Conservation (phyloP, 1,140 invertebrate genomes). For the Solenopsis invicta region DNA sequence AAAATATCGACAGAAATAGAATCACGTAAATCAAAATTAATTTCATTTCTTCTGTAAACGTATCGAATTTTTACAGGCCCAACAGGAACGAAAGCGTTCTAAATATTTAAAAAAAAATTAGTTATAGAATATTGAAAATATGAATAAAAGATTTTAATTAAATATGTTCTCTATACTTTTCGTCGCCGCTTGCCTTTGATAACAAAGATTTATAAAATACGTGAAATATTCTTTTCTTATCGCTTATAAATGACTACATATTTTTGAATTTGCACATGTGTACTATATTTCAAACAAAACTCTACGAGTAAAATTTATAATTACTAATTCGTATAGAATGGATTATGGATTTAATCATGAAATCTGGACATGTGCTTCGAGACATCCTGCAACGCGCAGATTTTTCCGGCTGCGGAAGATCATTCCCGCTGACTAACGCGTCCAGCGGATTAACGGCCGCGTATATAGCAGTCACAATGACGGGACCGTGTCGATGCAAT, state of each 20-base stretch:
- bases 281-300: neutral
- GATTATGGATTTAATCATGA: neutral
- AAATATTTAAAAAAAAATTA: neutral
- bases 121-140: neutral
- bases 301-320: neutral
- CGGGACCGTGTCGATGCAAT: slow-evolving; percentile 16
- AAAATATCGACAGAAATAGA: neutral
- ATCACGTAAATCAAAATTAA: neutral
- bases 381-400: neutral
- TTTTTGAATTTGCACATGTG: neutral
- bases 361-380: neutral
- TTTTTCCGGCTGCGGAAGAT: slow-evolving; percentile 16
- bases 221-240: neutral
- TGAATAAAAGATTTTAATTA: neutral
- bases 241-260: neutral
- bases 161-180: neutral
- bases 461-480: slow-evolving; percentile 12
- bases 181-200: neutral
- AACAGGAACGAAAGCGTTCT: neutral
- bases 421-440: neutral
- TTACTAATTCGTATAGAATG: neutral
- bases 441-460: slow-evolving; percentile 51
- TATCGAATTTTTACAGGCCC: neutral
- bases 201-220: neutral
- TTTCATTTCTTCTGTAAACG: neutral